These are phyloP conservation scores for Leptogaster cylindrica DNA, from an alignment of 2,888 invertebrate genomes.

Conservation along the genomic window DNA sequence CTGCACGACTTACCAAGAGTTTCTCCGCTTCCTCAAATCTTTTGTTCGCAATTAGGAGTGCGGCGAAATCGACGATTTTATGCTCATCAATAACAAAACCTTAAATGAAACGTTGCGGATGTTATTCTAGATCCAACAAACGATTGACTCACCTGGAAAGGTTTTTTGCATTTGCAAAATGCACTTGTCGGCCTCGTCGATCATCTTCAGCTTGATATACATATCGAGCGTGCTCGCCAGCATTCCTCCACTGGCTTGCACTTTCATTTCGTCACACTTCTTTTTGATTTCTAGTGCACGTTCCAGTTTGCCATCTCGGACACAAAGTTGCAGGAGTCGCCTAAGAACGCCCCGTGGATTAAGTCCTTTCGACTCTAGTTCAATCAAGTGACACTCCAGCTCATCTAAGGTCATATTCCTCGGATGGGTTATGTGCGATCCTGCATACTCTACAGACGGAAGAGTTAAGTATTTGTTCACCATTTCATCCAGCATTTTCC, in stretches of 20 bases:
- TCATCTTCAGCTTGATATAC: slow-evolving; percentile 66
- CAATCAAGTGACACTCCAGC: slow-evolving; percentile 69
- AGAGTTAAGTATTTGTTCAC: slow-evolving; percentile 59
- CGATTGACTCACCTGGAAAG: slow-evolving; percentile 58
- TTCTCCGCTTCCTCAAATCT: slow-evolving; percentile 54
- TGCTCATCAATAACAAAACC: slow-evolving; percentile 69
- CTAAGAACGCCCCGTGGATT: slow-evolving; percentile 72
- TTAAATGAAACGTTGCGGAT: slow-evolving; percentile 42
- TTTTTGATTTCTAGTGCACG: slow-evolving; percentile 66
- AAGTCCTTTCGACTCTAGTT: slow-evolving; percentile 71
- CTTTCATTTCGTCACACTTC: slow-evolving; percentile 65
- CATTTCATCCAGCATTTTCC: slow-evolving; percentile 58
- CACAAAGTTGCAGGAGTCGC: slow-evolving; percentile 67
- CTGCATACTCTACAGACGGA: slow-evolving; percentile 53
- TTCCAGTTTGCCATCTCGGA: slow-evolving; percentile 65
- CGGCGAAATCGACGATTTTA: slow-evolving; percentile 71
- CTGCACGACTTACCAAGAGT: slow-evolving; percentile 64
- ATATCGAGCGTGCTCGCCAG: slow-evolving; percentile 69
- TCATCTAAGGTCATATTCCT: slow-evolving; percentile 69
- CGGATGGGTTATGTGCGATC: slow-evolving; percentile 64
- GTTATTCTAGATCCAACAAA: not conserved
- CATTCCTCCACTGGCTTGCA: slow-evolving; percentile 71
- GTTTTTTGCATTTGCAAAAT: slow-evolving; percentile 65
- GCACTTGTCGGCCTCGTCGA: slow-evolving; percentile 64
- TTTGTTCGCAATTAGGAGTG: slow-evolving; percentile 64